These are phyloP conservation scores for Thunnus albacares DNA, from an alignment of 2,797 vertebrate genomes.

Conservation along the genomic window DNA sequence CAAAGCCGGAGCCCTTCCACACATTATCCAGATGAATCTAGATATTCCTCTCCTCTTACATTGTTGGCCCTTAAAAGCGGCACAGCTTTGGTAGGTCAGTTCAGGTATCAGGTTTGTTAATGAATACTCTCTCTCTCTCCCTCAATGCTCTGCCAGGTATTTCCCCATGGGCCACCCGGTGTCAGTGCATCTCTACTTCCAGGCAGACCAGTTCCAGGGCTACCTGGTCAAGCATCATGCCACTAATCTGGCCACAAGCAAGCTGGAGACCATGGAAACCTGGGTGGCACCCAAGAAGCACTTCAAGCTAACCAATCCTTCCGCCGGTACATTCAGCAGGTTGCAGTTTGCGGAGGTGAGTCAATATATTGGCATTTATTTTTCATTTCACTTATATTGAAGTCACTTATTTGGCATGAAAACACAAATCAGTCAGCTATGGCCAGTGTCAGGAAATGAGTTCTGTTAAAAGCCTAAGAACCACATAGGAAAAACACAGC, in stretches of 20 bases:
- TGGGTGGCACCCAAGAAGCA: slow-evolving; percentile 96
- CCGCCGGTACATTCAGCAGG: slow-evolving; percentile 92
- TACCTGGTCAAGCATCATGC: slow-evolving; percentile 95
- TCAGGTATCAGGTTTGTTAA: slow-evolving; percentile 56
- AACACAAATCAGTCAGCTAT: slow-evolving; percentile 43
- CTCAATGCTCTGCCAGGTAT: slow-evolving; percentile 86
- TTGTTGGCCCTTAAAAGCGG: slow-evolving; percentile 51
- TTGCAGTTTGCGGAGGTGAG: slow-evolving; percentile 95
- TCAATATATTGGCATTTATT: slow-evolving; percentile 29
- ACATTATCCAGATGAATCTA: slow-evolving; percentile 50
- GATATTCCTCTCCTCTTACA: slow-evolving; percentile 65
- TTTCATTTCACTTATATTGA: slow-evolving; percentile 45
- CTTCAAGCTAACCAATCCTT: slow-evolving; percentile 91
- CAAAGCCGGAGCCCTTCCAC: slow-evolving; percentile 36
- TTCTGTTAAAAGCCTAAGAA: slow-evolving; percentile 56
- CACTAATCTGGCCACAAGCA: slow-evolving; percentile 96
- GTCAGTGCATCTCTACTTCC: slow-evolving; percentile 97
- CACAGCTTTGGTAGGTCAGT: slow-evolving; percentile 34
- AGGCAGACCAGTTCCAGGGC: slow-evolving; percentile 97
- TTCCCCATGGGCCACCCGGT: slow-evolving; percentile 96
- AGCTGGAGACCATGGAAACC: slow-evolving; percentile 96
- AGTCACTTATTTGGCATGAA: slow-evolving; percentile 46
- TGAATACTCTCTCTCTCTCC: slow-evolving; percentile 34
- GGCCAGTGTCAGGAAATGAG: slow-evolving; percentile 51
- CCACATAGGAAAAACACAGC: slow-evolving; percentile 41